Evolutionary conservation across 2,888 invertebrate species (phyloP).

Genomic region (Leptopilina myrica): DNA sequence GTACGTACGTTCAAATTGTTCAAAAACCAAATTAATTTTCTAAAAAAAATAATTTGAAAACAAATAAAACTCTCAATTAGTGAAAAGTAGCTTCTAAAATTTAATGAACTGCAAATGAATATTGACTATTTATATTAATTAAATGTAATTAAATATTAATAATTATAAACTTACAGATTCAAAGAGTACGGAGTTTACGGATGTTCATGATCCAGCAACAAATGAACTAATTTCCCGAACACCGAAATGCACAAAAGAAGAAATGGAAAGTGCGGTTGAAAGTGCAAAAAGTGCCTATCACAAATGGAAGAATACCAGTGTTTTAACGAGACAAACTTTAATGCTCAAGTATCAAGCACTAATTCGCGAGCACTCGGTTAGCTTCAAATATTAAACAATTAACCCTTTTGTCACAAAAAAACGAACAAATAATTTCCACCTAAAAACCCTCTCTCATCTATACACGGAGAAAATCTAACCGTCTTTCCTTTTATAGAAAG

Average conservation of each 20-base stretch:
- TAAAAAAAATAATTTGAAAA: no score
- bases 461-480: no score
- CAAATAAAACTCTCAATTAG: no score
- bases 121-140: no score
- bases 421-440: no score
- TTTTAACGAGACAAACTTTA: constrained; percentile 93
- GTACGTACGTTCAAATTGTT: constrained; percentile 56
- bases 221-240: constrained; percentile 89
- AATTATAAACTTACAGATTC: constrained; percentile 82
- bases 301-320: constrained; percentile 94
- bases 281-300: constrained; percentile 87
- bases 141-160: no score
- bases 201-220: constrained; percentile 96
- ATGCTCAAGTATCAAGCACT: constrained; percentile 86
- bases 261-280: constrained; percentile 93
- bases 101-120: no score
- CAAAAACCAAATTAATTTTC: neutral
- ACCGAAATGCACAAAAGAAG: constrained; percentile 91
- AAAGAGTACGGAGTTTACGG: constrained; percentile 94
- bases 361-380: constrained; percentile 70
- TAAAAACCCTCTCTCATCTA: no score
- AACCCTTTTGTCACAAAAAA: no score
- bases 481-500: constrained; percentile 78
- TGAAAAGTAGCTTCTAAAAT: no score
- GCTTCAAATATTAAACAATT: constrained; percentile 63